Percentiles rank a stretch among this genome's conserved stretches.
phyloP scores from a whole-genome alignment of 2,797 vertebrate genomes.

The Craterocephalus amniculus region DNA sequence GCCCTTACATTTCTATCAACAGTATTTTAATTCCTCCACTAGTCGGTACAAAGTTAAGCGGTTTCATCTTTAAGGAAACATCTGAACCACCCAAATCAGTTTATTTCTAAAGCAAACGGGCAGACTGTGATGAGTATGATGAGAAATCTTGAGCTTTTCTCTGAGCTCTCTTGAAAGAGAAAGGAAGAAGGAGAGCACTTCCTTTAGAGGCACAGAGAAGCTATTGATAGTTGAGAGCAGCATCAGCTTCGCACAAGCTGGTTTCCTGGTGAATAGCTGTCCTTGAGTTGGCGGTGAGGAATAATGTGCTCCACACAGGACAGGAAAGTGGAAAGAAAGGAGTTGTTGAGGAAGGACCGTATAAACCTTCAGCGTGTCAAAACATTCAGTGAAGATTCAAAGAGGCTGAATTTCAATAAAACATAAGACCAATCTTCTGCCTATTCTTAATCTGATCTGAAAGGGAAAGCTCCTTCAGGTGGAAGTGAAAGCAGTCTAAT shows the following conservation, averaged over 20 bases:
- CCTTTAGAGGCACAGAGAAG: conserved; percentile 64
- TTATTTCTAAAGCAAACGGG: conserved; percentile 25
- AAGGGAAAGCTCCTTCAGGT: conserved; percentile 66
- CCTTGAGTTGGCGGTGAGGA: conserved; percentile 54
- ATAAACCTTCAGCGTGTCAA: conserved; percentile 55
- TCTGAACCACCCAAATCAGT: conserved; percentile 8
- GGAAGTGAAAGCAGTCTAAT: conserved; percentile 73
- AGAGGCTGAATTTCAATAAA: conserved; percentile 60
- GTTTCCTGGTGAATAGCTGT: conserved; percentile 70
- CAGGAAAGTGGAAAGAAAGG: conserved; percentile 43
- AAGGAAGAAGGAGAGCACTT: conserved; percentile 38
- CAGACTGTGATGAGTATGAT: conserved; percentile 33
- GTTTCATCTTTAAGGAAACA: conserved; percentile 16
- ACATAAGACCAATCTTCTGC: conserved; percentile 55
- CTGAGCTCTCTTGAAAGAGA: conserved; percentile 25
- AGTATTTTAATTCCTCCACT: conserved; percentile 22
- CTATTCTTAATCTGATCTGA: conserved; percentile 69
- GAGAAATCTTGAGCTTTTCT: conserved; percentile 25
- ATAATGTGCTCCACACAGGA: conserved; percentile 56
- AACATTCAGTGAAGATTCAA: conserved; percentile 57
- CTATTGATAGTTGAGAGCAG: conserved; percentile 75
- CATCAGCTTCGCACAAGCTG: conserved; percentile 68
- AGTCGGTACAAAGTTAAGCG: neutral
- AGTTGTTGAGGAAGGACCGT: conserved; percentile 28
- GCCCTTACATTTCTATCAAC: conserved; percentile 43